Base-by-base conservation (phyloP, 2,888 invertebrate genomes). In the Tethea ocularis region DNA sequence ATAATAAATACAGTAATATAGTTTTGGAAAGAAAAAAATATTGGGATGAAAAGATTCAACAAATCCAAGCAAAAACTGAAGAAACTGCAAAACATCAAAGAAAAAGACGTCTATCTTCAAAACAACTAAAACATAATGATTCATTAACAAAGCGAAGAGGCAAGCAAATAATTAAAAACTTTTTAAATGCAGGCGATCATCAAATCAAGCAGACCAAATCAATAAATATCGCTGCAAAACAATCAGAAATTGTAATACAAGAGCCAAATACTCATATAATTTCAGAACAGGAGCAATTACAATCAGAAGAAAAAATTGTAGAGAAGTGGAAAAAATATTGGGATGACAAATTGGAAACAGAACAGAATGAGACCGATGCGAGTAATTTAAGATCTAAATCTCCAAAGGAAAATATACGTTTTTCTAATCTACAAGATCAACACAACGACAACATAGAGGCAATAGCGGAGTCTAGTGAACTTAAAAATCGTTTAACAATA, bases 1-100 rank as follows among this genome's bases (percentile, higher is more conserved):
- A 86, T 63, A 69, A 67, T 61, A 75, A 60, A 33, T 67, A 68
- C 41, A 80, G 73, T 53, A 93, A 93, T 61, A 89, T 93, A 65
- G 93, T 93, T 13, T 78, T 86, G 41, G 93, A 93, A 74, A 90
- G 86, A 68, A 93, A 93, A 75, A 89, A 87, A 74, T 93, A 91
- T 67, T 93, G 93, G 93, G 93, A 93, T 74, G 91, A 93, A 60
- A 89, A 80, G 74, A 93, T 93, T 64, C 83, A 85, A 53, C 84
- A 87, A 74, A 88, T 92, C 68, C 89, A 92, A 75, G 89, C 85
- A 11, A 89, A 86, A 69, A 82, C 86, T 52, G 86, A 87, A 71
- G 88, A 88, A 80, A 74, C 78, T 38, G 78, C 82, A 56, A 70
- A 74, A 36, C 73, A 82, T 59, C 82, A 85, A 64, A 87, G 83